Percentiles rank a stretch among this genome's conserved stretches.
Evolutionary conservation across 2,113 vertebrate species (phyloP).

Genomic region (Circaetus gallicus): DNA sequence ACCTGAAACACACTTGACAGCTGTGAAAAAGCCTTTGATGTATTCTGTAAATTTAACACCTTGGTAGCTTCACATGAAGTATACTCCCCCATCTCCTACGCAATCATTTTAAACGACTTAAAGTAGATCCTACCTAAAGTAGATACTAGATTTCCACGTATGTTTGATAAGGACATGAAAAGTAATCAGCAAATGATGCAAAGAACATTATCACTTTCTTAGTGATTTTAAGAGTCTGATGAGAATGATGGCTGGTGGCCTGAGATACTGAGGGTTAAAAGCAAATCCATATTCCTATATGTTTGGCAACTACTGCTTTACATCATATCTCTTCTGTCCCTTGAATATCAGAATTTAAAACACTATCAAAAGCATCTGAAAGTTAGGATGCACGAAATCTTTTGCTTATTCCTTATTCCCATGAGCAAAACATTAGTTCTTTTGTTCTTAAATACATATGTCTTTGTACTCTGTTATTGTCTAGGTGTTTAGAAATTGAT

Average conservation of each 20-base stretch:
- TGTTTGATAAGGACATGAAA: neutral
- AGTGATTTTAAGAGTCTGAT: neutral
- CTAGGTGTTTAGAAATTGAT: neutral
- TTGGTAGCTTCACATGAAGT: neutral
- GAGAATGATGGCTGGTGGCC: neutral
- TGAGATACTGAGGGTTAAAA: neutral
- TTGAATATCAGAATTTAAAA: neutral
- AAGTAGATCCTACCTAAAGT: neutral
- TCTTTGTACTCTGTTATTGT: neutral
- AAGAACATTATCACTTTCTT: neutral
- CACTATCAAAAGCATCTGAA: neutral
- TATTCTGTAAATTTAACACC: neutral
- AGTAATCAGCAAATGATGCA: neutral
- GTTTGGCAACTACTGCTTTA: neutral
- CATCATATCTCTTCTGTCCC: neutral
- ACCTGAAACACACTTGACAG: neutral
- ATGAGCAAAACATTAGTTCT: neutral
- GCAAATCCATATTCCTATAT: neutral
- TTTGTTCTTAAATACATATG: neutral
- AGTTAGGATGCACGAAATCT: neutral
- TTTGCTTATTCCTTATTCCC: neutral
- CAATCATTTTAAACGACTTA: neutral
- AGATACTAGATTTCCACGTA: neutral
- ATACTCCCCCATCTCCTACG: neutral
- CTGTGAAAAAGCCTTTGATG: neutral